Evolutionary conservation across 2,797 vertebrate genomes (phyloP).

Genomic region (Eurystomus glaucurus): DNA sequence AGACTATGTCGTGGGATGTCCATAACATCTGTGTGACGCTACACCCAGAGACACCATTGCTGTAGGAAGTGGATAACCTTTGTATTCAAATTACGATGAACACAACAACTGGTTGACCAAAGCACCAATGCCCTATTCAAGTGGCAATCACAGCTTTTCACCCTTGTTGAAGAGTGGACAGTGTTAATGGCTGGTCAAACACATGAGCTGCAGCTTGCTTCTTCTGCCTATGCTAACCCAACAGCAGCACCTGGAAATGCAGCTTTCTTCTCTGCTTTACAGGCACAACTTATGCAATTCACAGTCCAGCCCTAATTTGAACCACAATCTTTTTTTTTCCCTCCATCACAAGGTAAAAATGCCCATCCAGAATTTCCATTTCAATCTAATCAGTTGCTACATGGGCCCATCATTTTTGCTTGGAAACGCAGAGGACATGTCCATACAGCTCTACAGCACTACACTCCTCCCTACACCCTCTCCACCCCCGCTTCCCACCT

Average conservation of each 20-base stretch:
- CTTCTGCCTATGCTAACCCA: background rate
- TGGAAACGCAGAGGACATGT: conserved; percentile 37
- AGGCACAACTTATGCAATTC: background rate
- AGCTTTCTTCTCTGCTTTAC: background rate
- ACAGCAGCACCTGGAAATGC: background rate
- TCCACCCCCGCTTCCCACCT: conserved; percentile 52
- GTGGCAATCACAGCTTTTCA: background rate
- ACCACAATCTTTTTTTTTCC: background rate
- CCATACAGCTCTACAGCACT: conserved; percentile 36
- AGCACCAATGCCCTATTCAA: background rate
- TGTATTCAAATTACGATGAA: background rate
- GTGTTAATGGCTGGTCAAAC: background rate
- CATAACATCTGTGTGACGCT: background rate
- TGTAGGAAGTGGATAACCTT: background rate
- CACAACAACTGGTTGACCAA: background rate
- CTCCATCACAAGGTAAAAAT: background rate
- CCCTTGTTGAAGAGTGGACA: background rate
- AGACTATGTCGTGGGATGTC: background rate
- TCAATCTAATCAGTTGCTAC: conserved; percentile 29
- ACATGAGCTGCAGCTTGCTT: background rate
- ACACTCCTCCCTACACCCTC: conserved; percentile 65
- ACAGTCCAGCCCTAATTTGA: background rate
- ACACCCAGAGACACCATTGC: background rate
- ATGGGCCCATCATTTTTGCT: background rate
- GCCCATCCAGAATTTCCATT: conserved; percentile 37